phyloP scores from a whole-genome alignment of 2,113 vertebrate genomes.

The Tragelaphus buxtoni region DNA sequence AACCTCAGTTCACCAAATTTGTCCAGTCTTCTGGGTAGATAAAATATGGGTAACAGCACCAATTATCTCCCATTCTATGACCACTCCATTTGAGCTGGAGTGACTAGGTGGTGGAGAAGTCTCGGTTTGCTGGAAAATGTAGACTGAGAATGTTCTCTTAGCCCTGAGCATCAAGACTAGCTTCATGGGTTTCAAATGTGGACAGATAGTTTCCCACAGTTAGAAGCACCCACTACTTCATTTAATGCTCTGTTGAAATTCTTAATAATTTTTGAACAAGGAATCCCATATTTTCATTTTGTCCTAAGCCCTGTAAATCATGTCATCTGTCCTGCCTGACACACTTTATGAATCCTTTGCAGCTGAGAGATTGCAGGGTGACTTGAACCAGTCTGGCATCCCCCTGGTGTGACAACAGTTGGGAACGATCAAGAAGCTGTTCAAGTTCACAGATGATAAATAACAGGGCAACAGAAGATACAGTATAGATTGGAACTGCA shows the following conservation, averaged over 20 bases:
- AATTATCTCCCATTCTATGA: background rate
- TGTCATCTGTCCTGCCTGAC: background rate
- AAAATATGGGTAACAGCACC: background rate
- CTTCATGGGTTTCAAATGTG: background rate
- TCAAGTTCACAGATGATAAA: background rate
- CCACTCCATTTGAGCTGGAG: background rate
- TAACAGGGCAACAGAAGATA: background rate
- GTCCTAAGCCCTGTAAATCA: background rate
- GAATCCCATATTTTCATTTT: background rate
- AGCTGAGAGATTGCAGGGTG: background rate
- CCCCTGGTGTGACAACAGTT: background rate
- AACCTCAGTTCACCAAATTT: background rate
- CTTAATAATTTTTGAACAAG: background rate
- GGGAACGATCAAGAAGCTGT: background rate
- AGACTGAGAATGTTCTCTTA: background rate
- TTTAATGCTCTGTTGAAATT: background rate
- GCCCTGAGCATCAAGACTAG: no score
- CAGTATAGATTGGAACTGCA: background rate
- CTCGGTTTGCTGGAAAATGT: background rate
- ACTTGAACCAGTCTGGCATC: background rate
- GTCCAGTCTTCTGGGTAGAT: background rate
- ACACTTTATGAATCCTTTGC: background rate
- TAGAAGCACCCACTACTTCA: background rate
- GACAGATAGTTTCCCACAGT: accelerated
- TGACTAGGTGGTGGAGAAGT: background rate